Evolutionary conservation across 2,888 invertebrate species (phyloP).

Genomic region (Unio pictorum): DNA sequence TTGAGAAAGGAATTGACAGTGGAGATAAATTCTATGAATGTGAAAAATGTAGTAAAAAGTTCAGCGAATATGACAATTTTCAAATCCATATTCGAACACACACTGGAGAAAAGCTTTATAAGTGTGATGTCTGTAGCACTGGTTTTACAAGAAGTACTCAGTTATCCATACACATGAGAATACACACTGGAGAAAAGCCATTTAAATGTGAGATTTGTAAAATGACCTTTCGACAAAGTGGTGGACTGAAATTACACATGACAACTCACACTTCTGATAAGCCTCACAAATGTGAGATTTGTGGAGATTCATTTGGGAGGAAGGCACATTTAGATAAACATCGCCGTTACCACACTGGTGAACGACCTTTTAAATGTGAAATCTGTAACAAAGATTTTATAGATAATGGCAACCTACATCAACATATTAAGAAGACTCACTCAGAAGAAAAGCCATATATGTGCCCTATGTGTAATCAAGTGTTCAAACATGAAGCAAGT

Average conservation of each 20-base stretch:
- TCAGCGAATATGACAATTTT: neutral
- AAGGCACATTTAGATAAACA: conserved; percentile 6
- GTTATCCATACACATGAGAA: neutral
- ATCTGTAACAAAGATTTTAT: conserved; percentile 2
- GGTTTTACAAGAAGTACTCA: conserved; percentile 1
- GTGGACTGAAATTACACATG: conserved; percentile 3
- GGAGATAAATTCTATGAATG: neutral
- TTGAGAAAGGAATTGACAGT: neutral
- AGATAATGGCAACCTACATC: neutral
- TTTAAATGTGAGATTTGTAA: conserved; percentile 2
- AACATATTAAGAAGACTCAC: conserved; percentile 1
- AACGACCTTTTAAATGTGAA: conserved; percentile 1
- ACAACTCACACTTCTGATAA: conserved; percentile 5
- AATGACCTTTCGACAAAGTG: conserved; percentile 3
- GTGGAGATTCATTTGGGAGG: conserved; percentile 2
- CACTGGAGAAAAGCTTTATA: conserved; percentile 2
- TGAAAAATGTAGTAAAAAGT: conserved; percentile 1
- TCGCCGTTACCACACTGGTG: conserved; percentile 4
- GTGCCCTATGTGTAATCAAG: no score
- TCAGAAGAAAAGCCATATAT: neutral
- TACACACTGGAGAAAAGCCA: conserved; percentile 5
- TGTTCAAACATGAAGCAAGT: no score
- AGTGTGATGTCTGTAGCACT: conserved; percentile 2
- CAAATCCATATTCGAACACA: conserved; percentile 4
- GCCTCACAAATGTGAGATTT: conserved; percentile 6